Conservation (phyloP, 2,113 vertebrate species). For the Emydura subglobosa region DNA sequence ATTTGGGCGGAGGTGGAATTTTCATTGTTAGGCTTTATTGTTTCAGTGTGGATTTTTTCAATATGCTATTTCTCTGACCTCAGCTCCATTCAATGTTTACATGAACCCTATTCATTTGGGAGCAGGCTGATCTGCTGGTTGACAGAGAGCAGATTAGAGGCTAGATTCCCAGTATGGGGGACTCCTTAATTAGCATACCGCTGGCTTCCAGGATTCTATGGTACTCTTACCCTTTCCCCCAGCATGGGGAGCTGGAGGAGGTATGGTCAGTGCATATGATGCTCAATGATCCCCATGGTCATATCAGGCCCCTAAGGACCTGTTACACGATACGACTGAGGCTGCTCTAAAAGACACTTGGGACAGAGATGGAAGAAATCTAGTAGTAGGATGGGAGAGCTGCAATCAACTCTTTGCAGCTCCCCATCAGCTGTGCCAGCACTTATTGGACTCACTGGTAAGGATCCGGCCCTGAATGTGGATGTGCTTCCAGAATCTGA, state of each 20-base stretch:
- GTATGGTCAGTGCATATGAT: not conserved
- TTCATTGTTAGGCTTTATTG: not conserved
- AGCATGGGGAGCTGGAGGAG: not conserved
- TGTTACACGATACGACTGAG: not conserved
- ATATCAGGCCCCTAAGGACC: not conserved
- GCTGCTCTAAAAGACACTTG: fast-evolving
- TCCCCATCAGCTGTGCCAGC: not conserved
- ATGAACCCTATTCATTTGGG: not conserved
- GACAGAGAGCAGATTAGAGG: not conserved
- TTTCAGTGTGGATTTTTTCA: fast-evolving
- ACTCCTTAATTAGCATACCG: not conserved
- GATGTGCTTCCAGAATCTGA: not conserved
- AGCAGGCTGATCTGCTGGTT: fast-evolving
- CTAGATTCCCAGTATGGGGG: not conserved
- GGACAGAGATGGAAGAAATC: not conserved
- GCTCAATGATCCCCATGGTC: not conserved
- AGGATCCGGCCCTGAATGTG: not conserved
- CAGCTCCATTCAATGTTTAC: not conserved
- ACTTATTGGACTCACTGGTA: not conserved
- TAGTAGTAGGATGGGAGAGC: not conserved
- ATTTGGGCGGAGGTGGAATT: not conserved
- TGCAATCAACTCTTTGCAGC: not conserved
- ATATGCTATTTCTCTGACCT: fast-evolving
- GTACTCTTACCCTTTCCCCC: not conserved
- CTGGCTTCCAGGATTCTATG: not conserved